Evolutionary conservation across 2,797 vertebrate species (phyloP).

Genomic region (Atherinosoma microstoma): DNA sequence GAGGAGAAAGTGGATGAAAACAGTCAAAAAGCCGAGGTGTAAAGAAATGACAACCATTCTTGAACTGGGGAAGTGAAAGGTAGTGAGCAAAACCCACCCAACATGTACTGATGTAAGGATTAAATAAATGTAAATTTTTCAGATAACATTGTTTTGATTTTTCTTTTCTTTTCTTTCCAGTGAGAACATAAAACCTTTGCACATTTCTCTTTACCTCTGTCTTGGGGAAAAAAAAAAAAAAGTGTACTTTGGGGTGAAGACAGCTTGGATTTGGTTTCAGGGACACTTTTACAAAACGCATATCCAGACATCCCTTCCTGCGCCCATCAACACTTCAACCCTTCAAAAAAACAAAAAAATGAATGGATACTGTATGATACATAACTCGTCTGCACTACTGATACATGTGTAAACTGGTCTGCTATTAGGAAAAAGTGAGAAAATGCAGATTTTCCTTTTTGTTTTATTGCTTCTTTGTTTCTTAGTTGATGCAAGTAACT

Average conservation of each 20-base stretch:
- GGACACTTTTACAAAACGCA: constrained; percentile 74
- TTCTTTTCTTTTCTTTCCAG: constrained; percentile 51
- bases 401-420: constrained; percentile 73
- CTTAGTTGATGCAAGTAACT: constrained; percentile 60
- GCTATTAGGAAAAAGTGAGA: constrained; percentile 66
- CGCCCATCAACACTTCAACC: constrained; percentile 19
- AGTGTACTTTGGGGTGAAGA: constrained; percentile 72
- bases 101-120: neutral
- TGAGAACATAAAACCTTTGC: constrained; percentile 77
- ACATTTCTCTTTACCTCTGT: constrained; percentile 76
- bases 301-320: constrained; percentile 57
- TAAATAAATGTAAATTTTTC: neutral
- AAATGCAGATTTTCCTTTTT: constrained; percentile 38
- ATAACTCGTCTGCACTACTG: constrained; percentile 79
- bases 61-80: constrained; percentile 71
- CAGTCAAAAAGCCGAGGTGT: constrained; percentile 96
- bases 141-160: constrained; percentile 31
- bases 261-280: constrained; percentile 79
- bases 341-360: constrained; percentile 40
- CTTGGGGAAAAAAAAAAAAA: constrained; percentile 36
- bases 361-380: constrained; percentile 69
- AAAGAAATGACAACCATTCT: constrained; percentile 74
- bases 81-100: constrained; percentile 26
- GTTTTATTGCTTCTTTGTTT: constrained; percentile 30
- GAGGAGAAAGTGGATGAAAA: constrained; percentile 96